Base-by-base conservation (phyloP, 2,797 vertebrate species). In the Argyrosomus regius region DNA sequence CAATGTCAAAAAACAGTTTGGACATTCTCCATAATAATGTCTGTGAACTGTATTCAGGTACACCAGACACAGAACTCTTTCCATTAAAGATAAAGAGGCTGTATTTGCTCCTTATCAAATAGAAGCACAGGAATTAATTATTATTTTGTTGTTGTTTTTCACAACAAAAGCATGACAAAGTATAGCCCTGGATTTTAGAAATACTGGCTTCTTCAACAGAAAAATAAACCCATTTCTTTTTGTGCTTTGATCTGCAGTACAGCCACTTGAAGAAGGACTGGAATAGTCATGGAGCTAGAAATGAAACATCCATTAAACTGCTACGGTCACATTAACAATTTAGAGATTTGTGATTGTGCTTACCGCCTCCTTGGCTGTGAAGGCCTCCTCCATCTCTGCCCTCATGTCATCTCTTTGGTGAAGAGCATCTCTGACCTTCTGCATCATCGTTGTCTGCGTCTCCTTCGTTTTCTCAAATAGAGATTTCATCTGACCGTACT, bases 331-430 rank as follows among this genome's bases (percentile, higher is more conserved):
- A 72, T 61, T 41, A 59, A 67, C 18, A 64, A 10, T 46, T n/a
- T 28, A 68, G 10, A 48, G 7, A 64, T 54, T 2, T 57, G 53
- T 48, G 52, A 24, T 3, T 28, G 22, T 43, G 28, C 88, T 92
- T 94, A 98, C 98, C 79, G 92, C 93, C 26, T 96, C 91, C 84
- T 95, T 96, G 79, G 90, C 89, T 77, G 7, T 68, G 17, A 96
- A 71, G 26, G 96, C 95, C 43, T 96, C 90, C 1, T 97, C 95
- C 66, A 94, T 96, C 78, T 22, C 60, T 41, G 64, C 80, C 80
- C 64, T 96, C 94, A 96, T 95, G 61, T 94, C 88, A 11, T 96
- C 92, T 72, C 57, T 94, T 79, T 97, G 92, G 58, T 88, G 91
- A 74, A 95, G 81, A 88, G 93, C 93, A 54, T 88, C 92, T 89